Base-by-base conservation (phyloP, 2,797 vertebrate genomes). In the Anableps anableps region DNA sequence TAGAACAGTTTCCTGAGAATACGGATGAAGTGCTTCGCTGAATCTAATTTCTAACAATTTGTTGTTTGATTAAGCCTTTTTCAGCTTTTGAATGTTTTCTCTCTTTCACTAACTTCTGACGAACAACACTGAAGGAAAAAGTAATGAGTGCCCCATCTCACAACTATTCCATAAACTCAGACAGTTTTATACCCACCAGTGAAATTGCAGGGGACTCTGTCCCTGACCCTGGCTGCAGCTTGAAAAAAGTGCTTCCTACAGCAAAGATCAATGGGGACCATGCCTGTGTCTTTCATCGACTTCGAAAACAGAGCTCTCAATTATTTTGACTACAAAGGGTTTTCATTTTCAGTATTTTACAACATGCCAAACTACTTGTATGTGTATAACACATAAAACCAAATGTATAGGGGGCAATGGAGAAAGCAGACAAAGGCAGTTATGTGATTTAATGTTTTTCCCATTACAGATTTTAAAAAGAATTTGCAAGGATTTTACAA, bases 41-140 rank as follows among this genome's bases (percentile, higher is more conserved):
- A 71, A 45, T 45, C 41, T 71, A 71, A 71, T 71, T 29, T 16
- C 68, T 29, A 80, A 62, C 9, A 29, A 8, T 14, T 14, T 48
- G 21, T 13, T 17, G 5, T 84, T 72, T 72, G 50, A 71, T 76
- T 19, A 78, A 84, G 60, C 29, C 1, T 36, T 36, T 81, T 60
- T 31, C 31, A 36, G 29, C 55, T 51, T 83, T 50, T 71, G 41
- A 45, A 45, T 17, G 26, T 29, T 71, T 71, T 26, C 14, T 71
- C 11, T 71, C 41, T 71, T 71, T 45, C 26, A 0, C 41, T 9
- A 45, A 45, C 68, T 71, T n/a, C 26, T 71, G 68, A 31, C 45
- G 68, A 43, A 4, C 45, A 71, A 26, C 19, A 43, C 10, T 10
- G 72, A 53, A 66, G 26, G n/a, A 66, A 38, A 77, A 68, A 16